phyloP scores from a whole-genome alignment of 2,797 vertebrate genomes.

The Oryzias sinensis region DNA sequence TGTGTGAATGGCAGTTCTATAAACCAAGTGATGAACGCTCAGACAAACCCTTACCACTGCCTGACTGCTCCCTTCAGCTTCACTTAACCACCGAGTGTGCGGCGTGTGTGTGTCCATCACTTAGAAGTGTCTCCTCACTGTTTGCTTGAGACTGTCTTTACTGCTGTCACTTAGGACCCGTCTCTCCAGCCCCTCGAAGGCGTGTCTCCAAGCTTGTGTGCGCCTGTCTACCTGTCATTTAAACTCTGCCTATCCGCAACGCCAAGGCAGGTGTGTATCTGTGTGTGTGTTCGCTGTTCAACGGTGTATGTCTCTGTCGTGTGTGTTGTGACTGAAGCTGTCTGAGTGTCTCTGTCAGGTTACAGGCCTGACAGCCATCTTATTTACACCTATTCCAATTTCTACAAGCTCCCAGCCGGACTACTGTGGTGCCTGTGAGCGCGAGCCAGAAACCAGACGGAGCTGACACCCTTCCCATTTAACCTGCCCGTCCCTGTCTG shows the following conservation, averaged over 20 bases:
- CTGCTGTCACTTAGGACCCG: conserved; percentile 67
- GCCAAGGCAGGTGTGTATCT: conserved; percentile 31
- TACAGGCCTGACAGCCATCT: conserved; percentile 72
- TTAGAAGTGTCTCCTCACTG: conserved; percentile 58
- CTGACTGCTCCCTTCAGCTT: conserved; percentile 91
- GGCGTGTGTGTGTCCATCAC: conserved; percentile 58
- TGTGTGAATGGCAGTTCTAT: conserved; percentile 94
- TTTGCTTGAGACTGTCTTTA: conserved; percentile 70
- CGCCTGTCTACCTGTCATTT: conserved; percentile 61
- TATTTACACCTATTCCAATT: conserved; percentile 76
- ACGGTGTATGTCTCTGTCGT: conserved; percentile 44
- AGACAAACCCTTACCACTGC: conserved; percentile 92
- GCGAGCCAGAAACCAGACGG: conserved; percentile 35
- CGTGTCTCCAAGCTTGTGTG: conserved; percentile 29
- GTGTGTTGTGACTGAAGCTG: conserved; percentile 36
- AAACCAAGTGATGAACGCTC: conserved; percentile 94
- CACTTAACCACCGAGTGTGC: conserved; percentile 77
- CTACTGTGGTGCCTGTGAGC: conserved; percentile 30
- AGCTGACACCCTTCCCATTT: conserved; percentile 67
- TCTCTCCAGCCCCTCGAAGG: conserved; percentile 49
- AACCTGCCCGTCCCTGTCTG: conserved; percentile 44
- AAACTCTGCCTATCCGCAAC: conserved; percentile 45
- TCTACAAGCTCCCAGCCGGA: conserved; percentile 64
- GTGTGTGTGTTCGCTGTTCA: conserved; percentile 15
- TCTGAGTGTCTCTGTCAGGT: conserved; percentile 56